Evolutionary conservation across 2,888 invertebrate species (phyloP).

Genomic region (Tridacna gigas): DNA sequence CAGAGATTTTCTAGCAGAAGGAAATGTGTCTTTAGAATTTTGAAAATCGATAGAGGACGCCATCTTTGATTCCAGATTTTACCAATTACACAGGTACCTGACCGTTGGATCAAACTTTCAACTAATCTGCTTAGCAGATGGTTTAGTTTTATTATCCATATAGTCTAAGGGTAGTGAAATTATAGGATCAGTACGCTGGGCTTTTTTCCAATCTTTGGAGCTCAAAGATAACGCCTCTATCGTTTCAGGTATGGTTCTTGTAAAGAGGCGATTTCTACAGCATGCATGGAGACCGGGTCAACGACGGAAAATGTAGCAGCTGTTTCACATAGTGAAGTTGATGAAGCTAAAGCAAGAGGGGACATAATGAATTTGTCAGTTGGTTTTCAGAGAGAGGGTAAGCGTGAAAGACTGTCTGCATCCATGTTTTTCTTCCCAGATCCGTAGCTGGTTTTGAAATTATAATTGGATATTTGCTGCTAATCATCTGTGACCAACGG

Average conservation of each 20-base stretch:
- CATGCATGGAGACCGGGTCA: neutral
- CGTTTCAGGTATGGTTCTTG: conserved; percentile 15
- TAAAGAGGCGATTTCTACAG: neutral
- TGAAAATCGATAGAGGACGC: no score
- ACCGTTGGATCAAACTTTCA: no score
- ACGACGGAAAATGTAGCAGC: neutral
- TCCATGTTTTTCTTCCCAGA: conserved; percentile 6
- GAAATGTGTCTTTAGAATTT: no score
- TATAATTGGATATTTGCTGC: conserved; percentile 19
- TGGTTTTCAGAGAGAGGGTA: neutral
- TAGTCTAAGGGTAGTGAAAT: no score
- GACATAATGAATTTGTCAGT: neutral
- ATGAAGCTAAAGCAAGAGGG: neutral
- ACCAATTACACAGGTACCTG: no score
- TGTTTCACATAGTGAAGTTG: neutral
- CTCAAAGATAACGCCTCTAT: no score
- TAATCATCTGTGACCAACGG: conserved; percentile 14
- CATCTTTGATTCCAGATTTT: no score
- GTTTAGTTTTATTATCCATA: no score
- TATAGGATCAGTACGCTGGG: no score
- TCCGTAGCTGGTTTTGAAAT: neutral
- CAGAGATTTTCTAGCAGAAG: no score
- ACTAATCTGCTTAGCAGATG: no score
- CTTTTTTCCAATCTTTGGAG: no score
- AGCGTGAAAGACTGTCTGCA: conserved; percentile 17